Evolutionary conservation across 1,140 invertebrate species (phyloP).

Genomic region (Heliothis virescens): DNA sequence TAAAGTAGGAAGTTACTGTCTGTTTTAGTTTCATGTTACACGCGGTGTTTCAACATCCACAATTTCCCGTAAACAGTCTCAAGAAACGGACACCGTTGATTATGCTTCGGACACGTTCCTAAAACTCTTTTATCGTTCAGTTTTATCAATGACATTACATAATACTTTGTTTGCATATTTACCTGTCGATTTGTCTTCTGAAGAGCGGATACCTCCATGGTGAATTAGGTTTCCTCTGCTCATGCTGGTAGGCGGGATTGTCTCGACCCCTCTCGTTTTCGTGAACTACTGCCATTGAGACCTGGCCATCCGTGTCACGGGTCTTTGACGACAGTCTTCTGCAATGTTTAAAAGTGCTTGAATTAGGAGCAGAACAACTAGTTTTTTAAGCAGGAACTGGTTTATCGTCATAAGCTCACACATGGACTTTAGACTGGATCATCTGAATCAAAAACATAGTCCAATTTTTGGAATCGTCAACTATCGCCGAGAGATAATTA

Average conservation of each 20-base stretch:
- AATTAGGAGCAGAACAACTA: not conserved
- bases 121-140: no score
- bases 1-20: no score
- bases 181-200: slow-evolving; percentile 81
- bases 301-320: slow-evolving; percentile 71
- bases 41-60: no score
- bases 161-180: not conserved
- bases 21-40: no score
- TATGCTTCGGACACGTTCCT: no score
- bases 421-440: no score
- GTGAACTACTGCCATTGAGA: slow-evolving; percentile 76
- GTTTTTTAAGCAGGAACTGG: not conserved
- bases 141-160: no score
- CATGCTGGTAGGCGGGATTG: slow-evolving; percentile 79
- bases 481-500: no score
- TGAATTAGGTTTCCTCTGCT: slow-evolving; percentile 80
- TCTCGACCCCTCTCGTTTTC: slow-evolving; percentile 74
- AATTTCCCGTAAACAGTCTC: no score
- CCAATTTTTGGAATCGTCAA: no score
- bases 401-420: not conserved
- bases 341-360: slow-evolving; percentile 40
- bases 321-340: slow-evolving; percentile 83
- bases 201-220: slow-evolving; percentile 83
- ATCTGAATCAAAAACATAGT: no score
- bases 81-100: no score